Evolutionary conservation across 2,113 vertebrate species (phyloP).

Genomic region (Anarrhichthys ocellatus): DNA sequence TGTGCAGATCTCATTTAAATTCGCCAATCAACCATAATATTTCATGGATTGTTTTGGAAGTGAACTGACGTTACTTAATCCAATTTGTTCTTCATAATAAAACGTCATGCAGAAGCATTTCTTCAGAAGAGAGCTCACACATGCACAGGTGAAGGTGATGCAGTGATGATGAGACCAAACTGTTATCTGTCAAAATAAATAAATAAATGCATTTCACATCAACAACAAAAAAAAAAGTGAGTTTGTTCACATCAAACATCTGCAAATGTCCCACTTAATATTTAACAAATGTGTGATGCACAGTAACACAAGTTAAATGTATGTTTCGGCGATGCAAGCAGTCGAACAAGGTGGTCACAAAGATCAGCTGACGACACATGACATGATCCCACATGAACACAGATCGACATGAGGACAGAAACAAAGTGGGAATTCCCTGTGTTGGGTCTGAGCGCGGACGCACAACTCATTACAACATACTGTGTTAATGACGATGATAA

Average conservation of each 20-base stretch:
- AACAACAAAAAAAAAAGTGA: not conserved
- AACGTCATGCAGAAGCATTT: constrained; percentile 57
- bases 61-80: not conserved
- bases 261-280: not conserved
- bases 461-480: constrained; percentile 24
- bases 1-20: not conserved
- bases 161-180: not conserved
- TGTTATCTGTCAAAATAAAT: not conserved
- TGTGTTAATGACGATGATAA: not conserved
- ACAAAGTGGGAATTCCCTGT: constrained; percentile 20
- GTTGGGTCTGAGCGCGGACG: not conserved
- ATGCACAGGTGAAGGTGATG: constrained; percentile 20
- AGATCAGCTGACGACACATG: constrained; percentile 27
- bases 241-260: constrained; percentile 12
- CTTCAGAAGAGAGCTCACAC: constrained; percentile 20
- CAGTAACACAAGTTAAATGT: constrained; percentile 23
- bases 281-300: constrained; percentile 17
- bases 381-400: constrained; percentile 27
- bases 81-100: not conserved
- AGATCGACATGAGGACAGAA: constrained; percentile 20
- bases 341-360: constrained; percentile 10
- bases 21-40: not conserved
- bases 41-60: not conserved
- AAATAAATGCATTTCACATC: constrained; percentile 11
- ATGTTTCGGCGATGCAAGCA: constrained; percentile 32